Conservation (phyloP, 2,797 vertebrate species). For the Periparus ater region DNA sequence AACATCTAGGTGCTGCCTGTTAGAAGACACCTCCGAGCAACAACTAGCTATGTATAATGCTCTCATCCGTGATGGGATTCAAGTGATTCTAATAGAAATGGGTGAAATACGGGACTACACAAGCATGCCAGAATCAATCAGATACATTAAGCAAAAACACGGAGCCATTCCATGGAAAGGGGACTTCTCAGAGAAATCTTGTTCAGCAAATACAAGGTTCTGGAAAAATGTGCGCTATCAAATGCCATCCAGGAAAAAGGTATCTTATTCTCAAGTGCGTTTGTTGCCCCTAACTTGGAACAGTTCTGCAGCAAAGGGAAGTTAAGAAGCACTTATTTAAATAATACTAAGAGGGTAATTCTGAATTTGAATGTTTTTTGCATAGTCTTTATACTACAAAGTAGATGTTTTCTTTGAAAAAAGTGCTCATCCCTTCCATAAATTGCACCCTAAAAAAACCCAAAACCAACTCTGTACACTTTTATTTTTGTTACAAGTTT, state of each 20-base stretch:
- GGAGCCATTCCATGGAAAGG: constrained; percentile 80
- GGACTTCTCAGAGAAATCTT: constrained; percentile 32
- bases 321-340: not conserved
- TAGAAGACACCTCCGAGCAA: constrained; percentile 79
- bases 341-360: not conserved
- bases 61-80: constrained; percentile 76
- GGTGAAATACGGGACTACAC: constrained; percentile 78
- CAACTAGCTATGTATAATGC: constrained; percentile 82
- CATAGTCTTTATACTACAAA: not conserved
- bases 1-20: not conserved
- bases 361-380: not conserved
- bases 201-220: constrained; percentile 78
- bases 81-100: constrained; percentile 87
- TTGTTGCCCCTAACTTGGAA: not conserved
- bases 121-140: constrained; percentile 84
- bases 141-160: constrained; percentile 84
- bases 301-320: not conserved
- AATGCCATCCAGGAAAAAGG: constrained; percentile 77
- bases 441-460: not conserved
- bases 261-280: not conserved
- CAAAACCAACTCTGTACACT: not conserved
- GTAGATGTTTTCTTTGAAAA: not conserved
- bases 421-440: not conserved
- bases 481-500: not conserved
- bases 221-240: constrained; percentile 87